Base-by-base conservation (phyloP, 2,113 vertebrate species). In the Pelvicachromis taeniatus region DNA sequence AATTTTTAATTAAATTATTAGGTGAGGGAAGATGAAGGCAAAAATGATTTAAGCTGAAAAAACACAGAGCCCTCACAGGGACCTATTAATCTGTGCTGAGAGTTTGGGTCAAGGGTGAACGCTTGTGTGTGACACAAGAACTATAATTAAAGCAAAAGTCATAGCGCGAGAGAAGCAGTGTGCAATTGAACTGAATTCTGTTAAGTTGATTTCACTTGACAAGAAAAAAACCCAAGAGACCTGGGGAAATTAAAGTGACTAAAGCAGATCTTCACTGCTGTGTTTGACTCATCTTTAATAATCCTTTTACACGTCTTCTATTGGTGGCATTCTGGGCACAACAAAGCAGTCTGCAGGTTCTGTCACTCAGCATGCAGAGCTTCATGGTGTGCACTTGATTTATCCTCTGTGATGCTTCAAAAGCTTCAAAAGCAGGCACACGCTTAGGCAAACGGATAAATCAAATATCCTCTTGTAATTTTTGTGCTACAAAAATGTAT, bases 71-170 rank as follows among this genome's bases (percentile, higher is more conserved):
- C 70, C 63, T 80, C 81, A 2, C 42, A 83, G 83, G 88, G 83
- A 78, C 80, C 82, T 63, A 86, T 88, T 89, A 91, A 77, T 78
- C 11, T 56, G 33, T 75, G 26, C 10, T 7, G 65, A 21, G 55
- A 7, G 19, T 38, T 29, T 35, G 14, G 58, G 83, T 89, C 75
- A 85, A 8, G 31, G 85, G 61, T 88, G 54, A 81, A 29, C 10
- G 4, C 9, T 12, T 77, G 45, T 52, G 65, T 40, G 77, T 79
- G 61, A 52, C 29, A 58, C 42, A 38, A 33, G 53, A 23, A 29
- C 16, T 35, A n/a, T 52, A 77, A 75, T 85, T 53, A 80, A 23
- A 82, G 65, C 3, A 7, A 11, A 78, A 29, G 11, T n/a, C n/a
- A 54, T 73, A 53, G 12, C 56, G 82, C 8, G 26, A 40, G 48